Evolutionary conservation across 2,888 invertebrate species (phyloP), one percentile per base, ranked within the genome.

Genomic region (Synergus gifuensis): DNA sequence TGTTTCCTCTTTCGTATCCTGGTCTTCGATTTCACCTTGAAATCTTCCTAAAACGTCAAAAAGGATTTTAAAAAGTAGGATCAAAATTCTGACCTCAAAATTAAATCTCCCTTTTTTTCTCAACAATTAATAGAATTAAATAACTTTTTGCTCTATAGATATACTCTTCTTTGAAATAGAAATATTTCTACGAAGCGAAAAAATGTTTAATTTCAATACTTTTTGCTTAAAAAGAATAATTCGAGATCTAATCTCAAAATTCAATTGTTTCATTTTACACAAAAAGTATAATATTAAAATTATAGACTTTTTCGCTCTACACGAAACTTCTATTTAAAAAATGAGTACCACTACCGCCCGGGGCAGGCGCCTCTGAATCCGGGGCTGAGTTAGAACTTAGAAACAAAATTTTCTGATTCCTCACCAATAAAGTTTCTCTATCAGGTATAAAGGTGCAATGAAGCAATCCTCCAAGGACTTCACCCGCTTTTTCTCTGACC

Each of bases 391-490:
- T 36, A 36, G 5, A 36, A 36, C 36, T 36, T 36, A 0, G 36
- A 36, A 36, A 5, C 49, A 4, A n/a, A 62, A 16, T 12, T 18
- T 78, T 77, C 44, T 46, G 11, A 16, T 9, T 60, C 90, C 93
- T 93, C 92, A 95, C 96, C 91, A 95, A 89, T 78, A 95, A 90
- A 78, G 92, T 89, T 85, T 93, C 92, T 28, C 95, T 94, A 87
- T 95, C 93, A 8, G 93, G 93, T 80, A 98, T 93, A 86, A 97
- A 97, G 78, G 95, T 95, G 90, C 97, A 98, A 91, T 98, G 98
- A 89, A 98, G 94, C 80, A 98, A 93, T 5, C 98, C 98, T 77
- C 97, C 96, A 14, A 98, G 93, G 14, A 98, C 95, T 87, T 96
- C 95, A 0, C 96, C 95, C 3, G 98, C 97, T 85, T 95, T 95